phyloP scores from a whole-genome alignment of 2,888 invertebrate genomes.

The Maniola hyperantus region DNA sequence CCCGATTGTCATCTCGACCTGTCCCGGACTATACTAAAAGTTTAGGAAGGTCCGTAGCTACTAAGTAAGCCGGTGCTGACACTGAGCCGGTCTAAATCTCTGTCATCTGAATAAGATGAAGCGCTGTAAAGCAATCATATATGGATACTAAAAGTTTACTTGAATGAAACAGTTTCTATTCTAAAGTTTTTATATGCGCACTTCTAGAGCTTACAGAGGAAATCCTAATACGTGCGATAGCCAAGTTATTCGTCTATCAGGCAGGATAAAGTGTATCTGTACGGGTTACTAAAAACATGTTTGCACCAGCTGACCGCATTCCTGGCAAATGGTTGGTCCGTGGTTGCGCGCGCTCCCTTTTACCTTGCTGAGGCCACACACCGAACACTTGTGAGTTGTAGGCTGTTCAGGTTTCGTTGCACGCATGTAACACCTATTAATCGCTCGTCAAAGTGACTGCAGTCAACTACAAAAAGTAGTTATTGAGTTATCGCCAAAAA shows the following conservation, averaged over 20 bases:
- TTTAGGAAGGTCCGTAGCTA: too few relatives aligned
- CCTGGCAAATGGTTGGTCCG: slow-evolving; percentile 50
- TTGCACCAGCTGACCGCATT: slow-evolving; percentile 63
- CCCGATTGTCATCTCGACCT: too few relatives aligned
- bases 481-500: too few relatives aligned
- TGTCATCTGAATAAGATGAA: too few relatives aligned
- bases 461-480: too few relatives aligned
- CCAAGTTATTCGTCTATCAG: not conserved
- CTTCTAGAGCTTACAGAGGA: not conserved
- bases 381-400: not conserved
- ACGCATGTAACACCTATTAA: slow-evolving; percentile 5
- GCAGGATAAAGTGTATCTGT: slow-evolving; percentile 20
- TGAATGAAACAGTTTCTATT: too few relatives aligned
- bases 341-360: slow-evolving; percentile 42
- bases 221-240: not conserved
- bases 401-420: slow-evolving; percentile 1
- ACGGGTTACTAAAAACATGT: slow-evolving; percentile 35
- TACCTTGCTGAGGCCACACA: slow-evolving; percentile 34
- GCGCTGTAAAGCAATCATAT: too few relatives aligned
- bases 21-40: too few relatives aligned
- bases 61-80: too few relatives aligned
- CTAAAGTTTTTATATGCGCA: too few relatives aligned
- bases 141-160: too few relatives aligned
- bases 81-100: too few relatives aligned
- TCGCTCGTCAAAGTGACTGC: not conserved